Evolutionary conservation across 1,140 invertebrate genomes (phyloP).

Genomic region (Drosophila novamexicana): DNA sequence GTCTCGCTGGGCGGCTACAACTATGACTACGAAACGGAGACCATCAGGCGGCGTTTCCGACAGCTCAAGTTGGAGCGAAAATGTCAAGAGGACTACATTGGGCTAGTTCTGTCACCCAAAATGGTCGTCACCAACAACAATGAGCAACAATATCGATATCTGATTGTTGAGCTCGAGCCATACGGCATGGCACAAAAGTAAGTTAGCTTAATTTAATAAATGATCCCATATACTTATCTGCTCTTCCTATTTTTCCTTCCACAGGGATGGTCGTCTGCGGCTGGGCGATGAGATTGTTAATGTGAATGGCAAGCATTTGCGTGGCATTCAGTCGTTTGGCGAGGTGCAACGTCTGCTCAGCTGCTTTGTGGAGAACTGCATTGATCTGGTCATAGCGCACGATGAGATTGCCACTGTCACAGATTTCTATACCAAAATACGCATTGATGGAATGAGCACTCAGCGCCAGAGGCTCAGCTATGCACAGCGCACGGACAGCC

Average conservation of each 20-base stretch:
- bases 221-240: background rate
- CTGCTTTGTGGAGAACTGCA: conserved; percentile 84
- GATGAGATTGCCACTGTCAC: conserved; percentile 84
- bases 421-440: conserved; percentile 83
- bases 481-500: conserved; percentile 76
- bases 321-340: conserved; percentile 89
- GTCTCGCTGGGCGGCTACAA: conserved; percentile 78
- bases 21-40: conserved; percentile 82
- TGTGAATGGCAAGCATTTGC: conserved; percentile 92
- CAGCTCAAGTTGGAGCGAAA: conserved; percentile 87
- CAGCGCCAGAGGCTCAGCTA: conserved; percentile 73
- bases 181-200: conserved; percentile 92
- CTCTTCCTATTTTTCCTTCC: background rate
- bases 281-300: conserved; percentile 94
- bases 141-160: conserved; percentile 89
- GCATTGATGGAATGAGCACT: conserved; percentile 69
- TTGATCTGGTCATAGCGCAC: conserved; percentile 87
- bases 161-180: conserved; percentile 92
- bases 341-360: conserved; percentile 85
- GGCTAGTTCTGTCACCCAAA: conserved; percentile 89
- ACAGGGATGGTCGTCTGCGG: conserved; percentile 91
- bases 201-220: conserved; percentile 30
- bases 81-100: conserved; percentile 88
- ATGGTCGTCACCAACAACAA: conserved; percentile 85
- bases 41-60: conserved; percentile 84